Conservation (phyloP, 2,797 vertebrate genomes). For the Allobates femoralis region DNA sequence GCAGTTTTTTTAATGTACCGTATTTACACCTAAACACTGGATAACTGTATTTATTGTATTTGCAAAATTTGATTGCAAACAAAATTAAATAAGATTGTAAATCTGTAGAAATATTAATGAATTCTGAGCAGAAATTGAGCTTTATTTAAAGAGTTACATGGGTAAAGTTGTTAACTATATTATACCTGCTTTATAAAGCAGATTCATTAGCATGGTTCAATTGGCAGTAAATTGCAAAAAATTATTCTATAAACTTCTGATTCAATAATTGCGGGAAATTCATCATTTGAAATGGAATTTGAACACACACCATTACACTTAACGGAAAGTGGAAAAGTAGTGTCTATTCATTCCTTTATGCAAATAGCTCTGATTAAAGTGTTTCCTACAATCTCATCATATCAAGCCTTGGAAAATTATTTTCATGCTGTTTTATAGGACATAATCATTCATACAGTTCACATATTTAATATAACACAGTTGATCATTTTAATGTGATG, state of each 20-base stretch:
- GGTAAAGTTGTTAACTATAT: conserved; percentile 37
- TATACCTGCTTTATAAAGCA: conserved; percentile 31
- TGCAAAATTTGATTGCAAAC: not conserved
- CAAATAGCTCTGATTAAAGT: conserved; percentile 49
- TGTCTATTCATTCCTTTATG: conserved; percentile 46
- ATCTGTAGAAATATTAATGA: conserved; percentile 2
- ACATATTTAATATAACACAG: conserved; percentile 41
- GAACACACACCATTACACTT: conserved; percentile 61
- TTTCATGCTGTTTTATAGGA: conserved; percentile 46
- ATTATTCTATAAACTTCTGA: conserved; percentile 37
- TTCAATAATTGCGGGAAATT: conserved; percentile 52
- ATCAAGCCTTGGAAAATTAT: conserved; percentile 39
- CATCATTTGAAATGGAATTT: conserved; percentile 59
- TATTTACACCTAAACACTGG: not conserved
- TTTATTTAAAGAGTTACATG: not conserved
- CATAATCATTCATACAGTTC: conserved; percentile 52
- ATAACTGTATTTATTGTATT: not conserved
- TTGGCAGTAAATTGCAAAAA: conserved; percentile 45
- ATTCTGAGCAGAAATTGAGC: not conserved
- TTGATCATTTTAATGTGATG: conserved; percentile 51
- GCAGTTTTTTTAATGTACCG: not conserved
- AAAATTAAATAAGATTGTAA: not conserved
- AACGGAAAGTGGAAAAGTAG: conserved; percentile 51
- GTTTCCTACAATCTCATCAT: conserved; percentile 40
- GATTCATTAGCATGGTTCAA: conserved; percentile 19